phyloP scores from a whole-genome alignment of 1,140 invertebrate species.

The Micrasema longulum region DNA sequence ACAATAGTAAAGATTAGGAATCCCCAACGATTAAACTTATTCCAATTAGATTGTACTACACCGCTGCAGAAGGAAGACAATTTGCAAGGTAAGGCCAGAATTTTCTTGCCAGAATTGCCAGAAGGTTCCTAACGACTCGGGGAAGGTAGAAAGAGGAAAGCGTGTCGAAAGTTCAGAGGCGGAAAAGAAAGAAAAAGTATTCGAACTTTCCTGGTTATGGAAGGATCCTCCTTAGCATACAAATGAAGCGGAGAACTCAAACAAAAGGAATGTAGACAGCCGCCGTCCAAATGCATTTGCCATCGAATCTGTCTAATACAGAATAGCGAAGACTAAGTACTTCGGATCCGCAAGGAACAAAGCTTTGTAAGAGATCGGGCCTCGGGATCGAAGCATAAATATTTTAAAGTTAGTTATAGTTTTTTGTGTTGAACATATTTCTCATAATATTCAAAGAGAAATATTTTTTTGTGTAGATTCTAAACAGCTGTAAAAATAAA shows the following conservation, averaged over 20 bases:
- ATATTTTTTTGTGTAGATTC: conserved; percentile 4
- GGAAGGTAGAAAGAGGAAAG: conserved; percentile 7
- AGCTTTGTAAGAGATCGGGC: conserved; percentile 34
- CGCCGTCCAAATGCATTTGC: background rate
- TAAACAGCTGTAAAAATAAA: background rate
- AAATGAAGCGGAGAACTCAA: conserved; percentile 50
- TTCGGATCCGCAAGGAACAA: conserved; percentile 15
- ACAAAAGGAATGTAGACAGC: conserved; percentile 36
- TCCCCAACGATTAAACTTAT: conserved; percentile 27
- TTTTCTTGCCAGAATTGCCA: no score
- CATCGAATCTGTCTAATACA: background rate
- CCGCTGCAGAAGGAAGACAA: background rate
- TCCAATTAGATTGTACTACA: background rate
- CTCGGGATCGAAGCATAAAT: conserved; percentile 6
- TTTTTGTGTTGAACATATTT: no score
- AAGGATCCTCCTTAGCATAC: conserved; percentile 49
- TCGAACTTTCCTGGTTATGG: conserved; percentile 19
- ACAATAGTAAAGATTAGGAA: no score
- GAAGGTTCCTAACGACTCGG: conserved; percentile 22
- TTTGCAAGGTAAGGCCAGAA: conserved; percentile 13
- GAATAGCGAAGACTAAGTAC: no score
- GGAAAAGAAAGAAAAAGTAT: conserved; percentile 21
- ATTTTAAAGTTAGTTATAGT: conserved; percentile 15
- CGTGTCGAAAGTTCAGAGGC: background rate
- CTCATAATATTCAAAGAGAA: conserved; percentile 5